These are phyloP conservation scores for Hymenochirus boettgeri DNA, from an alignment of 2,113 vertebrate genomes.

Conservation along the genomic window DNA sequence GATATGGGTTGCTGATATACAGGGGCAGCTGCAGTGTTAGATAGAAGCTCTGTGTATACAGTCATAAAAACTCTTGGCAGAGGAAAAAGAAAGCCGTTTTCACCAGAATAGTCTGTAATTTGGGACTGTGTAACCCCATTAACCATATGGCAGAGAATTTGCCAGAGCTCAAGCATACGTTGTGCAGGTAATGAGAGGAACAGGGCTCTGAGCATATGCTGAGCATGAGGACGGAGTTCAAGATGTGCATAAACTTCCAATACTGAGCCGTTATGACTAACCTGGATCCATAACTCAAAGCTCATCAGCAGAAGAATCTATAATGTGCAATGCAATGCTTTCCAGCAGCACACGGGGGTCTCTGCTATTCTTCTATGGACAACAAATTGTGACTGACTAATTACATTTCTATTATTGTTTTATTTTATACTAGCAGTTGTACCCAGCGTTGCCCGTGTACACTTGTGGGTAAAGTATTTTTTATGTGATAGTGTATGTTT, in stretches of 20 bases:
- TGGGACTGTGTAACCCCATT: conserved; percentile 41
- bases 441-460: too few species aligned
- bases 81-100: conserved; percentile 36
- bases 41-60: conserved; percentile 29
- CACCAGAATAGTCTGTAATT: conserved; percentile 43
- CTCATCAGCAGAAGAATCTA: background rate
- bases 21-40: conserved; percentile 38
- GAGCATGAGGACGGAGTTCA: conserved; percentile 25
- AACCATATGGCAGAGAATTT: conserved; percentile 38
- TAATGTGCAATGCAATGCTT: background rate
- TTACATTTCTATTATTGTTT: too few species aligned
- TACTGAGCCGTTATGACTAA: conserved; percentile 10
- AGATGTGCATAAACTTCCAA: conserved; percentile 13
- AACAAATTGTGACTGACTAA: too few species aligned
- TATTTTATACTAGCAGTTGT: too few species aligned
- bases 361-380: too few species aligned
- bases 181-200: conserved; percentile 40
- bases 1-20: conserved; percentile 17
- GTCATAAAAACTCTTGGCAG: conserved; percentile 40
- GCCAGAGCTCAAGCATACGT: conserved; percentile 40
- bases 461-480: too few species aligned
- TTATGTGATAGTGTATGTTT: too few species aligned
- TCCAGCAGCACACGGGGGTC: background rate
- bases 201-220: conserved; percentile 38
- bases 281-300: background rate